Percentiles rank a stretch among this genome's conserved stretches.
phyloP scores from a whole-genome alignment of 2,888 invertebrate genomes.

The Lasioglossum oenotherae region DNA sequence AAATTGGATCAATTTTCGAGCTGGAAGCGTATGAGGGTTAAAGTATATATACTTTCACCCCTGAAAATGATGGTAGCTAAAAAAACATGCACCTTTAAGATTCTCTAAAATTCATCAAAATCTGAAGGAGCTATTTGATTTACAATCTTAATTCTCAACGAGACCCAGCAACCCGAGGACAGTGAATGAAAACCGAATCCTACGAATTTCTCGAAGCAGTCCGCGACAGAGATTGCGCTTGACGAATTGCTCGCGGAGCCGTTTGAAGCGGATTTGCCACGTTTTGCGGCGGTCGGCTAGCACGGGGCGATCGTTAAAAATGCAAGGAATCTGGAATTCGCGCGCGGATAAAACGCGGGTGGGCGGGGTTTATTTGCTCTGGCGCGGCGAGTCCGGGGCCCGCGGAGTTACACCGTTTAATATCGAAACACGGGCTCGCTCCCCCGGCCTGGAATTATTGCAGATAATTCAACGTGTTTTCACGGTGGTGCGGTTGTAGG shows the following conservation, averaged over 20 bases:
- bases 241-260: background rate
- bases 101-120: background rate
- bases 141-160: background rate
- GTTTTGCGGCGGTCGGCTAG: background rate
- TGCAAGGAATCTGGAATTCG: background rate
- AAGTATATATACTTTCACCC: background rate
- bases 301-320: constrained; percentile 4
- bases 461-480: constrained; percentile 2
- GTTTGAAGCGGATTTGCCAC: background rate
- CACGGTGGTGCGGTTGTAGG: background rate
- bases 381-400: background rate
- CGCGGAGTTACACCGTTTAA: background rate
- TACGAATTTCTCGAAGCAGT: background rate
- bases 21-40: background rate
- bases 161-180: background rate
- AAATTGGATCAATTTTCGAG: background rate
- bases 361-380: constrained; percentile 4
- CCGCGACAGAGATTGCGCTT: background rate
- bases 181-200: background rate
- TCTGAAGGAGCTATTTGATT: background rate
- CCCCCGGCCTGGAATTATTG: background rate
- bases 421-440: background rate
- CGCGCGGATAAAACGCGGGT: background rate
- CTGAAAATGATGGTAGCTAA: background rate
- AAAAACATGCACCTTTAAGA: background rate